Conservation (phyloP, 2,113 vertebrate species). For the Mobula birostris region DNA sequence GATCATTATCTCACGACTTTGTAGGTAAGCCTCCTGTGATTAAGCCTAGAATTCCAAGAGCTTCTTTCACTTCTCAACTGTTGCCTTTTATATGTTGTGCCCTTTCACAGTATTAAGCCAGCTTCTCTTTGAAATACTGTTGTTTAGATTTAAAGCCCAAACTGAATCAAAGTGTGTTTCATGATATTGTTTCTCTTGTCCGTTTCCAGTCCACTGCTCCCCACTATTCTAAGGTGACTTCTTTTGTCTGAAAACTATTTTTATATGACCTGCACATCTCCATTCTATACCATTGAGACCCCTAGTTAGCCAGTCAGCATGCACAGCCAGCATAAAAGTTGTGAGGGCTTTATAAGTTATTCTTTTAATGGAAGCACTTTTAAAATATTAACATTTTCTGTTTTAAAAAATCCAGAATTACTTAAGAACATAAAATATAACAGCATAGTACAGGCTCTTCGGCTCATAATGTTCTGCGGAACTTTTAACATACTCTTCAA, state of each 20-base stretch:
- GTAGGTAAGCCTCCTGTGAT: not conserved
- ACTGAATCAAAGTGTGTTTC: not conserved
- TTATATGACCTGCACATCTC: not conserved
- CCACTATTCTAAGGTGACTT: not conserved
- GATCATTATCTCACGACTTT: not conserved
- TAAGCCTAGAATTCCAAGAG: not conserved
- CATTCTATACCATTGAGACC: not conserved
- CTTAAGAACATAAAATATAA: too few species aligned
- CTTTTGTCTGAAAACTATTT: not conserved
- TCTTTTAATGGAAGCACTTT: too few species aligned
- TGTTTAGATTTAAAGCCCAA: not conserved
- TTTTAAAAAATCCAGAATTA: too few species aligned
- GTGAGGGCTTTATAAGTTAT: too few species aligned
- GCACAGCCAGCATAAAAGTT: too few species aligned
- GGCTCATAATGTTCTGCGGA: too few species aligned
- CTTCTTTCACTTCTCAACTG: not conserved
- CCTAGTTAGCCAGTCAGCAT: not conserved
- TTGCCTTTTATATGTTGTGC: not conserved
- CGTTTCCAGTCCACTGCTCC: not conserved
- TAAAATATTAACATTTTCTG: too few species aligned
- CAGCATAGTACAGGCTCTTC: too few species aligned
- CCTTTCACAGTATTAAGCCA: not conserved
- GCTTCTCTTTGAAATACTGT: not conserved
- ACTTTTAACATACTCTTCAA: too few species aligned
- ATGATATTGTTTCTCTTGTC: not conserved